phyloP scores from a whole-genome alignment of 2,113 vertebrate species.

The Montifringilla adamsi region DNA sequence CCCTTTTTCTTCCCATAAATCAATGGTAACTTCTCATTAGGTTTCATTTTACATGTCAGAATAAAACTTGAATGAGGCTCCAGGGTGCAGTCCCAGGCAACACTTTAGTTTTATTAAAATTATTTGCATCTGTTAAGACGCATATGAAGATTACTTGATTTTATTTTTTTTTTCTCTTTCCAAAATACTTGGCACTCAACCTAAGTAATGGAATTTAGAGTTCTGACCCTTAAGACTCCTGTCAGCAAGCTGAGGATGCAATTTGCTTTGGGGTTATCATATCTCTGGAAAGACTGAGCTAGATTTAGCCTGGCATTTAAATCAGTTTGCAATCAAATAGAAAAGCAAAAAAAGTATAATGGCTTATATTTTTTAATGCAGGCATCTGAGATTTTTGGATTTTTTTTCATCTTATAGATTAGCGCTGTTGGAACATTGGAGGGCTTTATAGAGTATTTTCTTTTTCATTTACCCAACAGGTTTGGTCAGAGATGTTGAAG shows the following conservation, averaged over 20 bases:
- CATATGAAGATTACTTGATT: background rate
- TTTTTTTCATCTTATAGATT: background rate
- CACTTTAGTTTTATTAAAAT: background rate
- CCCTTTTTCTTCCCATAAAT: background rate
- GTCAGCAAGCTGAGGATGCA: background rate
- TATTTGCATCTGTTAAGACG: background rate
- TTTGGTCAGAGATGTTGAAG: background rate
- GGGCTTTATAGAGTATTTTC: background rate
- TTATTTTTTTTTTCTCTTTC: background rate
- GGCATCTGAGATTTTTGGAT: background rate
- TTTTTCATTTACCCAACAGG: background rate
- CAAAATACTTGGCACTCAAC: background rate
- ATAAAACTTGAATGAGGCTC: background rate
- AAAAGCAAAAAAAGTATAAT: background rate
- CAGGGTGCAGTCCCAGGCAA: background rate
- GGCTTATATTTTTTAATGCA: background rate
- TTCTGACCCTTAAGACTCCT: background rate
- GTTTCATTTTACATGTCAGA: background rate
- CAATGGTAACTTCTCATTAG: background rate
- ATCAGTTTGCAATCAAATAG: background rate
- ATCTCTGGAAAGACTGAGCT: background rate
- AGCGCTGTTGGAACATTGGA: accelerated
- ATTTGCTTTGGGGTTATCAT: background rate
- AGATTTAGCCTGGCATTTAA: background rate
- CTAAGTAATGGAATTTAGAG: background rate